phyloP scores from a whole-genome alignment of 2,113 vertebrate species.

The Ammospiza nelsoni region DNA sequence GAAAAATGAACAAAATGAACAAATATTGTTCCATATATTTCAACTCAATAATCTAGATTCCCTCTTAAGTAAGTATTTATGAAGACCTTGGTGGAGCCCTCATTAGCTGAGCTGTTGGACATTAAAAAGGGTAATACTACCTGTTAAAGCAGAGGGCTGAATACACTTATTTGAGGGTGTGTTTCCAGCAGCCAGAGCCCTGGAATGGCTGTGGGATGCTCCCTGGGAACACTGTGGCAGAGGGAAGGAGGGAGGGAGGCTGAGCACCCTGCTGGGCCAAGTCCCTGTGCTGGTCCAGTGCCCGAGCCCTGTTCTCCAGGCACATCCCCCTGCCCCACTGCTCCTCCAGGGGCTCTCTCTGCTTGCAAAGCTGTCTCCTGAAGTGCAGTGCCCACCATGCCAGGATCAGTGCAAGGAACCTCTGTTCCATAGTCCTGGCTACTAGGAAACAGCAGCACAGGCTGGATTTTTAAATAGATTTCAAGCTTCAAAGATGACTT shows the following conservation, averaged over 20 bases:
- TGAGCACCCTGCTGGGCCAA: rapidly evolving
- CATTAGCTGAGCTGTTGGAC: not conserved
- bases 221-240: not conserved
- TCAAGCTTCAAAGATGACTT: not conserved
- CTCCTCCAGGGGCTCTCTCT: not conserved
- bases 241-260: not conserved
- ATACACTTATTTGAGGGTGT: not conserved
- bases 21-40: not conserved
- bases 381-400: not conserved
- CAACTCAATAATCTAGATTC: not conserved
- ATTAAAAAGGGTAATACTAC: not conserved
- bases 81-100: not conserved
- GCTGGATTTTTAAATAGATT: not conserved
- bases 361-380: not conserved
- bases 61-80: not conserved
- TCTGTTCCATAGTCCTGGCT: not conserved
- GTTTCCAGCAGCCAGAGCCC: not conserved
- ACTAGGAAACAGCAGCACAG: not conserved
- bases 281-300: not conserved
- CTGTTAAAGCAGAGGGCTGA: not conserved
- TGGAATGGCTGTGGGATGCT: not conserved
- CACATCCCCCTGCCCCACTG: not conserved
- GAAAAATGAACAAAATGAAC: not conserved
- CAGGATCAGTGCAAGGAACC: not conserved
- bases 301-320: not conserved